Conservation (phyloP, 1,140 invertebrate species). For the Coelopa frigida region DNA sequence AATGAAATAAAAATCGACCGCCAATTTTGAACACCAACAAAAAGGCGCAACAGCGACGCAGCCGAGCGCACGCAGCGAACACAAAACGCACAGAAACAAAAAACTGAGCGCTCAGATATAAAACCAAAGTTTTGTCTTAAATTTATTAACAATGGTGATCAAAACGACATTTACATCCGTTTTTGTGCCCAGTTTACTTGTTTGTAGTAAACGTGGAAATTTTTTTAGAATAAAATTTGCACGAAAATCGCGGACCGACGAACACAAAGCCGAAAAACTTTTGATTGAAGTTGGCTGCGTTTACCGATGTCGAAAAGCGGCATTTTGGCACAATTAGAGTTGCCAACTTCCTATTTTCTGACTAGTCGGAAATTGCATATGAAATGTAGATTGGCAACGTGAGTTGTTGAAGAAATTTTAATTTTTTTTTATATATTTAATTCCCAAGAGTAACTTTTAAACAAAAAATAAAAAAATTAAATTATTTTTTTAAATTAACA, state of each 20-base stretch:
- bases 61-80: not conserved
- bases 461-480: no score
- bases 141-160: no score
- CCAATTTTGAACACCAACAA: slow-evolving; percentile 9
- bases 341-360: slow-evolving; percentile 1
- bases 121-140: not conserved
- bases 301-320: slow-evolving; percentile 3
- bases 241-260: not conserved
- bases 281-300: slow-evolving; percentile 6
- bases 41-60: slow-evolving; percentile 10
- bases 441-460: slow-evolving; percentile 1
- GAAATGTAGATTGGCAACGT: not conserved
- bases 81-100: not conserved
- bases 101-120: not conserved
- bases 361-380: slow-evolving; percentile 4
- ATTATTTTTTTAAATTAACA: no score
- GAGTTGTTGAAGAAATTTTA: not conserved
- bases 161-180: no score
- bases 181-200: no score
- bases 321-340: not conserved
- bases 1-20: not conserved
- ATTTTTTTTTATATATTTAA: slow-evolving; percentile 3
- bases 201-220: no score
- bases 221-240: no score
- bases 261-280: not conserved